Evolutionary conservation across 2,113 vertebrate genomes (phyloP).

Genomic region (Rhizomys pruinosus): DNA sequence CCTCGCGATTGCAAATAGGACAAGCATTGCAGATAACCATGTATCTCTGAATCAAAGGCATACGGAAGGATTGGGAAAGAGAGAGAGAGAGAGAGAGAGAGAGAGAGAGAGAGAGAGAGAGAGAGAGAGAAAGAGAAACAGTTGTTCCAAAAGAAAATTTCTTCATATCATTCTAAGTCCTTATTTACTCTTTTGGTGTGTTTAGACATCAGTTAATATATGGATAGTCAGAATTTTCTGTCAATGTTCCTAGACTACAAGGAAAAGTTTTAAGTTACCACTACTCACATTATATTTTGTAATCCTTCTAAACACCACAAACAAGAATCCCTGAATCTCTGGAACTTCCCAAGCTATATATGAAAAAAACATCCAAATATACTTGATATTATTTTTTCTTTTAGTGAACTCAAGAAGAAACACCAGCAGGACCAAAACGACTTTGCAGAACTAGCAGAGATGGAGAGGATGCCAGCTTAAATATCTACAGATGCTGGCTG

Average conservation of each 20-base stretch:
- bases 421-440: neutral
- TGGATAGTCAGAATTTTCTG: neutral
- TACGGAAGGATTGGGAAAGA: too few species aligned
- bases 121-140: rapidly evolving
- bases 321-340: neutral
- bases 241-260: neutral
- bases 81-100: too few species aligned
- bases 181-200: neutral
- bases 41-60: neutral
- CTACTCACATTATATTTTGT: neutral
- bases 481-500: neutral
- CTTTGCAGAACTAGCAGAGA: slow-evolving; percentile 35
- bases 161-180: neutral
- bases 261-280: neutral
- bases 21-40: neutral
- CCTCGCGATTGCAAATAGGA: neutral
- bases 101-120: neutral
- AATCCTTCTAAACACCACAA: neutral
- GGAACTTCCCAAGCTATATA: neutral
- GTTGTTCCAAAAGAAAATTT: too few species aligned
- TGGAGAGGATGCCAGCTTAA: slow-evolving; percentile 13
- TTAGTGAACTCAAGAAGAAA: slow-evolving; percentile 9
- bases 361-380: neutral
- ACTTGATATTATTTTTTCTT: slow-evolving; percentile 13
- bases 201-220: neutral